A percentile compares a stretch with the other conserved stretches of the same genome.
These are phyloP conservation scores for Cheiracanthium punctorium DNA, from an alignment of 2,888 invertebrate species.

Conservation along the genomic window DNA sequence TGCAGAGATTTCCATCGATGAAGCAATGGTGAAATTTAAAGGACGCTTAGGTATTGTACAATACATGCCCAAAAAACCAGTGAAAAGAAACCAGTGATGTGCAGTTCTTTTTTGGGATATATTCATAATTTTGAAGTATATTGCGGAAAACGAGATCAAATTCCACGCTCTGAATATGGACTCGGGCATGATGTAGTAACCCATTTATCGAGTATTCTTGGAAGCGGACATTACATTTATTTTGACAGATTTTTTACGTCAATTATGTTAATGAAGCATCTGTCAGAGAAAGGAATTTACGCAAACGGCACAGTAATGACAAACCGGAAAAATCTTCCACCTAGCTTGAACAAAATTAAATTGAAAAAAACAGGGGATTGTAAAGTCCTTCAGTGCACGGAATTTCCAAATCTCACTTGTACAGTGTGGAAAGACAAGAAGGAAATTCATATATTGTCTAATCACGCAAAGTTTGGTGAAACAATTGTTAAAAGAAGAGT, in stretches of 20 bases:
- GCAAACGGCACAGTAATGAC: background rate
- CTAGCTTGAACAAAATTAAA: background rate
- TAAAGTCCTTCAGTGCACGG: background rate
- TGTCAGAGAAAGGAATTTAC: background rate
- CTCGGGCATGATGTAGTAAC: background rate
- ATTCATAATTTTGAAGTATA: background rate
- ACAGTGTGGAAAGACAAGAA: background rate
- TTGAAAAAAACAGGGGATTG: background rate
- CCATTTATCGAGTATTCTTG: no score
- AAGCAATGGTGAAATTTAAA: conserved; percentile 17
- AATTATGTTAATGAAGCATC: no score
- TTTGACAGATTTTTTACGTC: no score
- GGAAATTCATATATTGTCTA: no score
- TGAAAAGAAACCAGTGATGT: conserved; percentile 2
- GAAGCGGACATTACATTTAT: no score
- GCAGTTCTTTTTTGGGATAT: background rate
- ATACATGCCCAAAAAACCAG: conserved; percentile 5
- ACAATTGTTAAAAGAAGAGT: no score
- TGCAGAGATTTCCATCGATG: background rate
- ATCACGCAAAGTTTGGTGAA: no score
- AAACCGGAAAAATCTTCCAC: background rate
- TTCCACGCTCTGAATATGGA: background rate
- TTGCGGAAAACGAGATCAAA: background rate
- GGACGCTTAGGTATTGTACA: conserved; percentile 18
- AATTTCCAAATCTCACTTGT: background rate